Conservation (phyloP, 2,113 vertebrate genomes). For the Cyprinodon tularosa region DNA sequence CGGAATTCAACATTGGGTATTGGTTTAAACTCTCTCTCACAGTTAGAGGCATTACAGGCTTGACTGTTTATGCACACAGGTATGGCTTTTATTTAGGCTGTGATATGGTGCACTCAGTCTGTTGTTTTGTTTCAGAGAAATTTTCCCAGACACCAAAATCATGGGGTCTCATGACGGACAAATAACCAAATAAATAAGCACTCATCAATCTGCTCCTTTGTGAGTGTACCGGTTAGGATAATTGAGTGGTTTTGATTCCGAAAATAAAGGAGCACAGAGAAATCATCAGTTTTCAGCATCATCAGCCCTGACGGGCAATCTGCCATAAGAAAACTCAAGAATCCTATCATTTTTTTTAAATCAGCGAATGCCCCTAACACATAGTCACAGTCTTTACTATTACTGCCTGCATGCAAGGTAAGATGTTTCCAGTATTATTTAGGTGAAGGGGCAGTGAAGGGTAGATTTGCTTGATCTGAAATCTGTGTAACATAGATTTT, state of each 20-base stretch:
- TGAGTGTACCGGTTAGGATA: neutral
- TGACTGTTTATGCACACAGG: slow-evolving; percentile 3
- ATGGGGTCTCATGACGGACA: neutral
- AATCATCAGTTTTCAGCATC: neutral
- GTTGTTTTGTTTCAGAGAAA: neutral
- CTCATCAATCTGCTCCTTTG: neutral
- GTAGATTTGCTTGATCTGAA: no score
- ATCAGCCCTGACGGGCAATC: neutral
- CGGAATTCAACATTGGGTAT: neutral
- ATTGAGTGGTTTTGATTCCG: no score
- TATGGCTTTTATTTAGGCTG: neutral
- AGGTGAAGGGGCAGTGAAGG: no score
- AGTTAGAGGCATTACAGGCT: neutral
- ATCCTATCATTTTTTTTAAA: neutral
- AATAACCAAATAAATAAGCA: neutral
- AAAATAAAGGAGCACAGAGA: neutral
- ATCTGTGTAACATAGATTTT: no score
- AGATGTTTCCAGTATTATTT: no score
- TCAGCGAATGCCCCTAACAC: neutral
- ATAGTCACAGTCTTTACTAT: no score
- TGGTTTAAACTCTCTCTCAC: slow-evolving; percentile 4
- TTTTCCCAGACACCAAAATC: neutral
- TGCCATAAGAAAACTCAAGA: no score
- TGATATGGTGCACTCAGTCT: neutral
- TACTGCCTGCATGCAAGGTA: no score